Percentiles rank a stretch among this genome's conserved stretches.
Evolutionary conservation across 2,113 vertebrate species (phyloP).

Genomic region (Eulacestoma nigropectus): DNA sequence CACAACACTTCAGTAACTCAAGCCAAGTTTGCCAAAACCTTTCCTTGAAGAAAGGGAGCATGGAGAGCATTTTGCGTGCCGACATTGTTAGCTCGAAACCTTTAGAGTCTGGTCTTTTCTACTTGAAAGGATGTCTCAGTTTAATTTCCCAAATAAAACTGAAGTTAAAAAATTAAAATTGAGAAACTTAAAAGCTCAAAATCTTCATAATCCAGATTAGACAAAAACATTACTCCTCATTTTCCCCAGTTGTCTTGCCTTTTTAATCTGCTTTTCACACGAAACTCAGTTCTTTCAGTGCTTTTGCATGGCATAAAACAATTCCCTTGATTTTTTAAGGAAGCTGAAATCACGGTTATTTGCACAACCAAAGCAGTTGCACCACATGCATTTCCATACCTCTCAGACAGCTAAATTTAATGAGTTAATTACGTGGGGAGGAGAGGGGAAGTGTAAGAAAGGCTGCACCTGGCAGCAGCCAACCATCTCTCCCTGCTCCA

Average conservation of each 20-base stretch:
- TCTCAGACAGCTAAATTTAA: conserved; percentile 39
- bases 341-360: neutral
- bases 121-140: neutral
- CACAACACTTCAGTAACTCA: neutral
- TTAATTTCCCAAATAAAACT: neutral
- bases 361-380: neutral
- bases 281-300: neutral
- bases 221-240: neutral
- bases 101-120: neutral
- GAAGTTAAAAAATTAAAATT: neutral
- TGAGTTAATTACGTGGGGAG: neutral
- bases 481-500: neutral
- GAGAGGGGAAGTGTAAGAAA: neutral
- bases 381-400: conserved; percentile 9
- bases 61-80: neutral
- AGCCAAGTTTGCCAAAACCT: neutral
- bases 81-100: neutral
- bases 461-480: conserved; percentile 10
- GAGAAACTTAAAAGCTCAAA: neutral
- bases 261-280: neutral
- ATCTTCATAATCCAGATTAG: neutral
- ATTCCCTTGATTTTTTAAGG: conserved; percentile 1
- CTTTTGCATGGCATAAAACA: neutral
- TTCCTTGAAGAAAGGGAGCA: neutral
- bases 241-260: neutral